Percentiles rank a stretch among this genome's conserved stretches.
Conservation (phyloP, 1,140 invertebrate genomes). For the Caerostris extrusa region DNA sequence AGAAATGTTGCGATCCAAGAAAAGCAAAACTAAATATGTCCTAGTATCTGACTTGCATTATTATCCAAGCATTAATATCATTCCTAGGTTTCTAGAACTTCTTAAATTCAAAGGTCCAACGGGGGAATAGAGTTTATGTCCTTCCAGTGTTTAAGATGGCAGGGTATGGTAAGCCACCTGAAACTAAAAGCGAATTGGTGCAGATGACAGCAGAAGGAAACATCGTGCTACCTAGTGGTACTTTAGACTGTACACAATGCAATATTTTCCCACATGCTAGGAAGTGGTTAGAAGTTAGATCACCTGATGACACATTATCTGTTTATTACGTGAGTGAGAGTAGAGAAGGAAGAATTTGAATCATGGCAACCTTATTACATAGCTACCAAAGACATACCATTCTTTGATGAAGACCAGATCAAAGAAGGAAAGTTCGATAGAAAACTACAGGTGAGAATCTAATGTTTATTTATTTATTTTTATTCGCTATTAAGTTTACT, state of each 20-base stretch:
- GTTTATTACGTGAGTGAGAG: conserved; percentile 94
- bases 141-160: conserved; percentile 91
- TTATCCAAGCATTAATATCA: conserved; percentile 79
- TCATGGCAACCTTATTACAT: conserved; percentile 93
- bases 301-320: conserved; percentile 85
- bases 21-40: conserved; percentile 79
- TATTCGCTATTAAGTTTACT: not conserved
- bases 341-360: conserved; percentile 88
- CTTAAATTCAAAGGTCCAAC: not conserved
- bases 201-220: conserved; percentile 81
- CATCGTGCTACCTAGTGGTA: conserved; percentile 92
- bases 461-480: not conserved
- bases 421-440: conserved; percentile 93
- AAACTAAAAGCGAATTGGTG: conserved; percentile 88
- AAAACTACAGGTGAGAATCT: conserved; percentile 90
- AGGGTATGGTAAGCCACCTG: conserved; percentile 85
- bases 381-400: conserved; percentile 88
- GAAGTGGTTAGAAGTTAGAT: conserved; percentile 85
- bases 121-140: conserved; percentile 85
- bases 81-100: conserved; percentile 75
- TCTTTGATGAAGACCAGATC: conserved; percentile 89
- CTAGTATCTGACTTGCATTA: conserved; percentile 79
- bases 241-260: conserved; percentile 92
- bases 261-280: conserved; percentile 91
- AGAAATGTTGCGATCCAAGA: conserved; percentile 79